Evolutionary conservation across 2,113 vertebrate species (phyloP).

Genomic region (Laticauda colubrina): DNA sequence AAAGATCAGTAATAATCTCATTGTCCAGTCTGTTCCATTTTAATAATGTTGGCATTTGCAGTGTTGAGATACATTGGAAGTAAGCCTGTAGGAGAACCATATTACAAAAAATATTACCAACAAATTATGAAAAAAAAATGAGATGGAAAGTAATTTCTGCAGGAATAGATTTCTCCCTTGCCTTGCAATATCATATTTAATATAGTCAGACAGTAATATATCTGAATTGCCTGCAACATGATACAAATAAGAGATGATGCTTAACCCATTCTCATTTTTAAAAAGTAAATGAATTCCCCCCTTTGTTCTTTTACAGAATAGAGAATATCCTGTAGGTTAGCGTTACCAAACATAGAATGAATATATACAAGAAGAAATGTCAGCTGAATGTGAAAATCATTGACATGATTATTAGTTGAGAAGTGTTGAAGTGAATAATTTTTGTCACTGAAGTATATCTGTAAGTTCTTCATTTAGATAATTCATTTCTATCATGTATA

Average conservation of each 20-base stretch:
- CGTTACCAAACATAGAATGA: neutral
- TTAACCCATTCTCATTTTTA: slow-evolving; percentile 21
- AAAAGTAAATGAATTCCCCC: neutral
- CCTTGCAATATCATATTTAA: slow-evolving; percentile 50
- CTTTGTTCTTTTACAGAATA: neutral
- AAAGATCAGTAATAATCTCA: slow-evolving; percentile 20
- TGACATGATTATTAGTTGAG: neutral
- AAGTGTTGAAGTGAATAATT: neutral
- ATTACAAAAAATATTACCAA: slow-evolving; percentile 54
- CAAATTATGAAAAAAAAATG: slow-evolving; percentile 53
- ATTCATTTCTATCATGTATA: neutral
- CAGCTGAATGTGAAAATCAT: neutral
- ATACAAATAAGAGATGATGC: slow-evolving; percentile 49
- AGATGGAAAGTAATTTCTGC: slow-evolving; percentile 41
- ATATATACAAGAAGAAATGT: neutral
- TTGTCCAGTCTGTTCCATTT: slow-evolving; percentile 17
- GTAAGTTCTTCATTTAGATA: neutral
- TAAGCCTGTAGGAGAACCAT: slow-evolving; percentile 34
- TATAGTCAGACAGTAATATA: slow-evolving; percentile 43
- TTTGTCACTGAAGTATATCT: neutral
- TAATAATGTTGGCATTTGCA: slow-evolving; percentile 53
- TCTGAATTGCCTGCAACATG: slow-evolving; percentile 55
- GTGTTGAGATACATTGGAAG: slow-evolving; percentile 38
- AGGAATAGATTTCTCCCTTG: slow-evolving; percentile 39
- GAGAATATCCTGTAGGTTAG: neutral